A percentile compares a stretch with the other conserved stretches of the same genome.
Evolutionary conservation across 1,140 invertebrate species (phyloP).

Genomic region (Apis laboriosa): DNA sequence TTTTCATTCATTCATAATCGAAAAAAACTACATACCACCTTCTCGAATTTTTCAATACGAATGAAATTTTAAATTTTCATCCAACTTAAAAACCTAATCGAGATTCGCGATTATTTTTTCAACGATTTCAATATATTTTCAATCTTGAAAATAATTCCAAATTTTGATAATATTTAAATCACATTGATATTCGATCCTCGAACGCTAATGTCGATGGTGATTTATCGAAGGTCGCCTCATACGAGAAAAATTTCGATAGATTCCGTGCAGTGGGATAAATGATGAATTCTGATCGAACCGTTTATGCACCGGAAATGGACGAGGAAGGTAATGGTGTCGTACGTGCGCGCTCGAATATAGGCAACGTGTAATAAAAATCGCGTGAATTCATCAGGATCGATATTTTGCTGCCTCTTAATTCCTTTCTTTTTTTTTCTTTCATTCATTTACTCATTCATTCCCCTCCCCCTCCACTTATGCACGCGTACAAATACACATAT

Average conservation of each 20-base stretch:
- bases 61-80: no score
- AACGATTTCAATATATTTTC: no score
- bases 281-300: not conserved
- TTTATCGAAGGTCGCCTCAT: not conserved
- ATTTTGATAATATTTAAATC: not conserved
- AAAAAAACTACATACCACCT: no score
- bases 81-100: no score
- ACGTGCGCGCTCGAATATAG: not conserved
- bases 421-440: not conserved
- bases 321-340: not conserved
- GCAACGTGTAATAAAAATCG: not conserved
- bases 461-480: no score
- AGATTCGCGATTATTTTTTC: no score
- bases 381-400: not conserved
- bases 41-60: no score
- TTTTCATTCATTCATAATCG: no score
- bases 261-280: not conserved
- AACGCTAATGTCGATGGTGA: not conserved
- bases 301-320: not conserved
- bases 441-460: not conserved
- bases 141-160: not conserved
- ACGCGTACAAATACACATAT: not conserved
- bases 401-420: constrained; percentile 4
- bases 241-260: not conserved
- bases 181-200: not conserved